These are phyloP conservation scores for Acropternis orthonyx DNA, from an alignment of 2,797 vertebrate genomes.

Conservation along the genomic window DNA sequence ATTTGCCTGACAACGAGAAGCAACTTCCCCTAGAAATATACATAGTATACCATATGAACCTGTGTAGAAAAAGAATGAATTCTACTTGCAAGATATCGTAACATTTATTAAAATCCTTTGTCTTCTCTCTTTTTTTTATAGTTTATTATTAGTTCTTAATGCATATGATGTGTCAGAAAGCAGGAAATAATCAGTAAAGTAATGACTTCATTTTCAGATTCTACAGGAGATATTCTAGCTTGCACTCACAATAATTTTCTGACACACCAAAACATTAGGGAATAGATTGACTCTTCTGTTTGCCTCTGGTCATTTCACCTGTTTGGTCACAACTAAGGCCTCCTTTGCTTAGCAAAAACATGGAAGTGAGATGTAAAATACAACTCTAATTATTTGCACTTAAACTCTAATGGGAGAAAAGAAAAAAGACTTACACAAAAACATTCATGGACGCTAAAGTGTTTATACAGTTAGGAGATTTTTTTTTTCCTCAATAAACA, in stretches of 20 bases:
- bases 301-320: background rate
- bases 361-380: background rate
- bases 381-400: background rate
- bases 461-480: background rate
- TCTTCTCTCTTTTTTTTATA: background rate
- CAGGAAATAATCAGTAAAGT: background rate
- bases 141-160: background rate
- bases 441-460: background rate
- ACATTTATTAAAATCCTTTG: background rate
- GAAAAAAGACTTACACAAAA: background rate
- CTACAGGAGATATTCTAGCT: background rate
- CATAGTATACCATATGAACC: fast-evolving
- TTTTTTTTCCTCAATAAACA: background rate
- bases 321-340: background rate
- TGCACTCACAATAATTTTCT: background rate
- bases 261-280: background rate
- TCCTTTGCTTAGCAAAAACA: background rate
- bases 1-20: background rate
- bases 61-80: background rate
- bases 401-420: background rate
- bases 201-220: background rate
- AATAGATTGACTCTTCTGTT: background rate
- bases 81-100: background rate
- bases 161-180: background rate
- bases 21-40: background rate